These are phyloP conservation scores for Peromyscus eremicus DNA, from an alignment of 2,797 vertebrate genomes.

Conservation along the genomic window DNA sequence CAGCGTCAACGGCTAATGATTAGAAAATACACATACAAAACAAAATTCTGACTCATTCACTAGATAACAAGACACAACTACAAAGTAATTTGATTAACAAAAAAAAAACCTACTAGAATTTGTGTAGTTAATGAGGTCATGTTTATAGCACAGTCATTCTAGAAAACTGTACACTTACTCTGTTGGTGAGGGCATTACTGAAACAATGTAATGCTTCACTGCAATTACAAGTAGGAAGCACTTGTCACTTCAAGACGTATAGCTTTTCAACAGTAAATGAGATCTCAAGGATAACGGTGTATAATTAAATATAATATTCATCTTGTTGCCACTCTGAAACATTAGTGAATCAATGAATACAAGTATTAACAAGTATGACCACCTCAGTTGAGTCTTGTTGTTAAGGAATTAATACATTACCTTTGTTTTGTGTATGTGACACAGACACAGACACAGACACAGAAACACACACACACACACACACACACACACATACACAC, in stretches of 20 bases:
- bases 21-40: not conserved
- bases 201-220: not conserved
- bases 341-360: not conserved
- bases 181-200: not conserved
- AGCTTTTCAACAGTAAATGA: not conserved
- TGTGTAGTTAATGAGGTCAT: not conserved
- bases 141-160: constrained; percentile 9
- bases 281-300: not conserved
- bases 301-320: not conserved
- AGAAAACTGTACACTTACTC: not conserved
- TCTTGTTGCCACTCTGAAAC: not conserved
- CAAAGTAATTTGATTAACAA: not conserved
- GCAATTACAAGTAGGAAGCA: not conserved
- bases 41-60: constrained; percentile 4
- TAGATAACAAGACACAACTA: constrained; percentile 15
- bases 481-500: too few relatives aligned
- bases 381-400: not conserved
- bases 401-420: not conserved
- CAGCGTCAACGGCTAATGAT: not conserved
- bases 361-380: not conserved
- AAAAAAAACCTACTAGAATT: not conserved
- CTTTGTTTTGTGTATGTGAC: not conserved
- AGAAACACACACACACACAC: too few relatives aligned
- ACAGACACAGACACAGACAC: too few relatives aligned
- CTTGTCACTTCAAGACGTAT: constrained; percentile 45